Base-by-base conservation (phyloP, 2,888 invertebrate genomes). In the Eilema depressum region DNA sequence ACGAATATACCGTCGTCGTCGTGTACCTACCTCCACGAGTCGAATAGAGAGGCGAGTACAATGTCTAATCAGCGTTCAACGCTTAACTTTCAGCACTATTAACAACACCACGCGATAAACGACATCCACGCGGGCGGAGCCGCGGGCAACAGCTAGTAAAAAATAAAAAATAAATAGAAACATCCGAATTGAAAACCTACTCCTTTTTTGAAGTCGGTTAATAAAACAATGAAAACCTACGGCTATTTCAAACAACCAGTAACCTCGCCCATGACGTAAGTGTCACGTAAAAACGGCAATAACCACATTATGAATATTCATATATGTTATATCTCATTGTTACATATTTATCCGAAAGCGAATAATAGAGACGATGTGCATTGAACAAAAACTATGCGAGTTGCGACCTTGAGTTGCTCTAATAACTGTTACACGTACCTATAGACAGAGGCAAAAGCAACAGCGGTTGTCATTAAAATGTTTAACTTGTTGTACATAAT, bases 261-360 rank as follows among this genome's bases (percentile, higher is more conserved):
- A 17, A 25, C 26, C 20, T 41, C 26, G 26, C 17, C 63, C 11
- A 20, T 47, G 47, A 63, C 47, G 47, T 30, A 20, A 61, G 61
- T 61, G n/a, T 1, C 66, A 63, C 71, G 74, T 67, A 60, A 65
- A 28, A 57, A 66, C 66, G 17, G 56, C 57, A 56, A 66, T 30
- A 17, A 66, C 10, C 33, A 25, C n/a, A 53, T n/a, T 14, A 60
- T 56, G 25, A 23, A 41, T 66, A 56, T 66, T 66, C 25, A 30
- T 60, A 37, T 56, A 59, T 53, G n/a, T 47, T 64, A 26, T 66
- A 30, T 41, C 14, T 26, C 37, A 59, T 60, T 66, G 37, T 66
- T 41, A 41, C 33, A 30, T 66, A 28, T 33, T 66, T 60, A 37
- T 37, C 57, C 17, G 33, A 66, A 66, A 60, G n/a, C n/a, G 41